Evolutionary conservation across 2,797 vertebrate genomes (phyloP).

Genomic region (Urocyon cinereoargenteus): DNA sequence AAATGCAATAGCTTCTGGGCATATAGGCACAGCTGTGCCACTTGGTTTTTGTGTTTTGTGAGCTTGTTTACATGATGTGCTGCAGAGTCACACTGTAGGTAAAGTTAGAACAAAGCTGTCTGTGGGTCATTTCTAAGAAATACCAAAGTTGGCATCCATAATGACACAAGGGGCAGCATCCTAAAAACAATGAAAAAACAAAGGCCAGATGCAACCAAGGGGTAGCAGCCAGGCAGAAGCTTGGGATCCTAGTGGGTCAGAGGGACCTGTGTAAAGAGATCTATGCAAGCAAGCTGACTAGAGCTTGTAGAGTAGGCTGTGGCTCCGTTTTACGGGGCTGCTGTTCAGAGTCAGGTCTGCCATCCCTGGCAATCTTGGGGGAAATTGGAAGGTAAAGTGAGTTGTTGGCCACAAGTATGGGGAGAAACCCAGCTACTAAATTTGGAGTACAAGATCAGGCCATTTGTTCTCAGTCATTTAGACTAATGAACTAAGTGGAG

Average conservation of each 20-base stretch:
- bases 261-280: not conserved
- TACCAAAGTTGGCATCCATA: not conserved
- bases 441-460: not conserved
- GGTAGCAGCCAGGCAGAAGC: not conserved
- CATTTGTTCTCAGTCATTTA: not conserved
- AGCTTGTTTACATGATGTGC: not conserved
- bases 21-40: not conserved
- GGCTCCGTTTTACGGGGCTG: not conserved
- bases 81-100: not conserved
- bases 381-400: not conserved
- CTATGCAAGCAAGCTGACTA: not conserved
- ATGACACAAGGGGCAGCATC: not conserved
- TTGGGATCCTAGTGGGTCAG: not conserved
- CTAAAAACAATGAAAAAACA: not conserved
- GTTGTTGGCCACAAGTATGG: not conserved
- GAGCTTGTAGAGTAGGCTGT: not conserved
- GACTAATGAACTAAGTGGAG: not conserved
- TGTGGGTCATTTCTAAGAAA: slow-evolving; percentile 33
- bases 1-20: slow-evolving; percentile 28
- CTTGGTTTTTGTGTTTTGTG: not conserved
- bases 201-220: not conserved
- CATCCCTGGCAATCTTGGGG: not conserved
- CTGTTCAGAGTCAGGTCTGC: not conserved
- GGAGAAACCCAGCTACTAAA: not conserved
- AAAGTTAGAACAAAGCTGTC: slow-evolving; percentile 31